phyloP scores from a whole-genome alignment of 2,888 invertebrate genomes.

The Troilus luridus region DNA sequence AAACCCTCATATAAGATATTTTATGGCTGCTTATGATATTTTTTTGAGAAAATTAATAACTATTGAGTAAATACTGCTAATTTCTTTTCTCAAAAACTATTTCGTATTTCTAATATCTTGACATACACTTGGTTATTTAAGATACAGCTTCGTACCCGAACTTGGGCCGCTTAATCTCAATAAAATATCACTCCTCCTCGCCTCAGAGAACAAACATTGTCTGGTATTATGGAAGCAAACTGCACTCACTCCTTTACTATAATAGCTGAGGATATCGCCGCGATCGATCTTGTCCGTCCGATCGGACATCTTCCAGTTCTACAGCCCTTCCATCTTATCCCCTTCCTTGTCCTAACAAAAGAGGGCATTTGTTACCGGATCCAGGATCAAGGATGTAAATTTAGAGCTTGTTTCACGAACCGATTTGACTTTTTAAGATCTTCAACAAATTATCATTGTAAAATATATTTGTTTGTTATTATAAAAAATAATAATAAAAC shows the following conservation, averaged over 20 bases:
- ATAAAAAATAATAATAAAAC: too few relatives aligned
- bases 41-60: too few relatives aligned
- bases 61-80: too few relatives aligned
- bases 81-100: too few relatives aligned
- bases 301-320: background rate
- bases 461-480: too few relatives aligned
- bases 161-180: background rate
- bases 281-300: constrained; percentile 9
- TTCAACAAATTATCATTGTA: too few relatives aligned
- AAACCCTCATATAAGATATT: too few relatives aligned
- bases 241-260: background rate
- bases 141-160: background rate
- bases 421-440: too few relatives aligned
- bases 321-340: background rate
- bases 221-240: background rate
- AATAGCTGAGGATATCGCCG: constrained; percentile 7
- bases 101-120: too few relatives aligned
- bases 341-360: background rate
- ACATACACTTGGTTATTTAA: background rate
- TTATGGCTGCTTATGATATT: too few relatives aligned
- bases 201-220: background rate
- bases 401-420: too few relatives aligned
- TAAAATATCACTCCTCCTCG: background rate
- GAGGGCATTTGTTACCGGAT: background rate
- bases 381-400: background rate